phyloP scores from a whole-genome alignment of 2,113 vertebrate genomes.

The Mastomys natalensis region DNA sequence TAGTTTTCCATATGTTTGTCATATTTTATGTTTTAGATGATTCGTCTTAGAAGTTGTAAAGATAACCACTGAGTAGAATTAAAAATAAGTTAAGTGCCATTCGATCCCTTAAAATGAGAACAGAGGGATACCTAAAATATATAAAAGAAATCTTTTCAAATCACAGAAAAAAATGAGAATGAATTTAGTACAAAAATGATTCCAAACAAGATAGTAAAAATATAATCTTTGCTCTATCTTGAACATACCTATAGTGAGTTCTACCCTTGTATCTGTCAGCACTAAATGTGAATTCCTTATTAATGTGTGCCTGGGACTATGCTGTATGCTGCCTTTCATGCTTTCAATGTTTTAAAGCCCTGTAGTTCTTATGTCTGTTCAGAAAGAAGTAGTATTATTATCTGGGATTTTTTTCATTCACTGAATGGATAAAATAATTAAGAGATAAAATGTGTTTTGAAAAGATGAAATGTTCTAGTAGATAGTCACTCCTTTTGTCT shows the following conservation, averaged over 20 bases:
- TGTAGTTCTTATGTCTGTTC: background rate
- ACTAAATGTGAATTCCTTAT: constrained; percentile 1
- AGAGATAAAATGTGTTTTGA: background rate
- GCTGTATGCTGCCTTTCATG: background rate
- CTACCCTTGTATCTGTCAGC: background rate
- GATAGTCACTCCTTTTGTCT: background rate
- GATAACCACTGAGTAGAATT: constrained; percentile 29
- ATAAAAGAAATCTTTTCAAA: background rate
- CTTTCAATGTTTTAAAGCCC: background rate
- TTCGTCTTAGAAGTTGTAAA: constrained; percentile 46
- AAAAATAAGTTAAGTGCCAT: constrained; percentile 2
- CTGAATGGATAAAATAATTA: background rate
- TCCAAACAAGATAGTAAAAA: background rate
- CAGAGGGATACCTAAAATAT: background rate
- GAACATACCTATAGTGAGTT: background rate
- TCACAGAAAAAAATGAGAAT: background rate
- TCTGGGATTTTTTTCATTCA: background rate
- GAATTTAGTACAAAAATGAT: background rate
- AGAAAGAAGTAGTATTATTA: background rate
- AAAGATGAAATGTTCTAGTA: background rate
- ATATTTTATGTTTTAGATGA: constrained; percentile 65
- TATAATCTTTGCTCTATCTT: background rate
- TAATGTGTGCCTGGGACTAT: background rate
- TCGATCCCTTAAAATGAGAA: constrained; percentile 15
- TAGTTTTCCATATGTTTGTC: constrained; percentile 59